phyloP scores from a whole-genome alignment of 2,888 invertebrate genomes.

The Tenthredo amoena region DNA sequence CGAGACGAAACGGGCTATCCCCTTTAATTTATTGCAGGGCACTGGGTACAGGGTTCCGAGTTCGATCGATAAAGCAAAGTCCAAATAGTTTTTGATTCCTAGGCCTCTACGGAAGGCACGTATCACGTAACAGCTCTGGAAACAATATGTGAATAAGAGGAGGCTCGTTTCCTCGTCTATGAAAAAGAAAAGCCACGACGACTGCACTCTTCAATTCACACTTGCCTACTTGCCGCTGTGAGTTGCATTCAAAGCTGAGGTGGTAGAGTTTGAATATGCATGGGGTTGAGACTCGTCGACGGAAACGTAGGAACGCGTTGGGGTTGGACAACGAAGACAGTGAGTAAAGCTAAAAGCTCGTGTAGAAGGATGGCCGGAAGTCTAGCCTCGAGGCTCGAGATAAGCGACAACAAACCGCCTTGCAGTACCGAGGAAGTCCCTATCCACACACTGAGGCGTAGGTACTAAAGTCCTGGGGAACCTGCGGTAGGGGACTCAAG shows the following conservation, averaged over 20 bases:
- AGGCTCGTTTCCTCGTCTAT: neutral
- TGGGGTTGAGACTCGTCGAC: constrained; percentile 35
- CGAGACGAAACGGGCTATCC: constrained; percentile 44
- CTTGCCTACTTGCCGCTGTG: neutral
- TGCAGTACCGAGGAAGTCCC: constrained; percentile 10
- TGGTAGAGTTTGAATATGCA: constrained; percentile 50
- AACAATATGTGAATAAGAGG: neutral
- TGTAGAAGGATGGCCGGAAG: constrained; percentile 59
- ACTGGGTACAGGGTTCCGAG: constrained; percentile 34
- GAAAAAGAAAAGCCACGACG: neutral
- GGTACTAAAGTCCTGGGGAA: constrained; percentile 27
- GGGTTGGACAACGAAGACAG: constrained; percentile 57
- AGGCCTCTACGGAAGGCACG: neutral
- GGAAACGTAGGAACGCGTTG: constrained; percentile 41
- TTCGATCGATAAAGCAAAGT: constrained; percentile 51
- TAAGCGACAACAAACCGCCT: constrained; percentile 54
- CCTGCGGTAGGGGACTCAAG: constrained; percentile 23
- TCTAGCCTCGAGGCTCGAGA: constrained; percentile 57
- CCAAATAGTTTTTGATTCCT: constrained; percentile 52
- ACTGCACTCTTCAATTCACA: constrained; percentile 9
- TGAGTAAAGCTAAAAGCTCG: constrained; percentile 47
- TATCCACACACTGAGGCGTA: constrained; percentile 11
- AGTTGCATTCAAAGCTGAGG: constrained; percentile 9
- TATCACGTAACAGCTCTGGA: neutral
- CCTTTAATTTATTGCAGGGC: constrained; percentile 52